Percentiles rank a stretch among this genome's conserved stretches.
phyloP scores from a whole-genome alignment of 2,113 vertebrate species.

The Tetrax tetrax region DNA sequence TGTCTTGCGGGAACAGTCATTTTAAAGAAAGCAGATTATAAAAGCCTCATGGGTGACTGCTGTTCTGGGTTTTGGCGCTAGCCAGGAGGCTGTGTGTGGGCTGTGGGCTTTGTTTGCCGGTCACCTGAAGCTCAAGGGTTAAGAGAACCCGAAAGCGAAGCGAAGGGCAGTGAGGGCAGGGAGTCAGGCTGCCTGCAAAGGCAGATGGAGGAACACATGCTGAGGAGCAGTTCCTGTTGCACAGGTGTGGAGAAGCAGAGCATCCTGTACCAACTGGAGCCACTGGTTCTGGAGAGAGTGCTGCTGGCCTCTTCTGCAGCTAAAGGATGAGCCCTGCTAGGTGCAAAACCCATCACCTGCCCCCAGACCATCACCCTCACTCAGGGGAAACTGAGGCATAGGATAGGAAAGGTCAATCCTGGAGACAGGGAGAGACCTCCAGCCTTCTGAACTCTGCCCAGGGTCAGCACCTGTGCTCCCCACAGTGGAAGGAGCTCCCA shows the following conservation, averaged over 20 bases:
- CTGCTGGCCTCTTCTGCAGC: background rate
- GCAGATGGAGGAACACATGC: background rate
- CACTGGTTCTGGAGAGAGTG: background rate
- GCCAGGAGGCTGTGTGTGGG: background rate
- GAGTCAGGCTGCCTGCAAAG: background rate
- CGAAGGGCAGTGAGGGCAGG: too few relatives aligned
- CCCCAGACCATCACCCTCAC: background rate
- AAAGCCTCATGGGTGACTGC: background rate
- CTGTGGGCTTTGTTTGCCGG: background rate
- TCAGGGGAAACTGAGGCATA: background rate
- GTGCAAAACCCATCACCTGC: background rate
- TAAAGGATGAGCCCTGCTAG: background rate
- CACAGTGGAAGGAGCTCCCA: background rate
- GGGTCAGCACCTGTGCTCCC: background rate
- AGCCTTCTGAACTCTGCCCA: background rate
- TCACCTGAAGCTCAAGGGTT: background rate
- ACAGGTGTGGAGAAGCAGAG: background rate
- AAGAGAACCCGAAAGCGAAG: background rate
- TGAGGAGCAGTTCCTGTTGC: background rate
- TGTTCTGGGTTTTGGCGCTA: background rate
- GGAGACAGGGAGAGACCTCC: background rate
- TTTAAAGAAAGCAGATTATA: background rate
- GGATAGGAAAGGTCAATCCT: background rate
- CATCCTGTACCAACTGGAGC: background rate
- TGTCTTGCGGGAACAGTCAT: constrained; percentile 29